These are phyloP conservation scores for Apostichopus japonicus DNA, from an alignment of 35 echinoderm and acorn worm species.

Conservation along the genomic window DNA sequence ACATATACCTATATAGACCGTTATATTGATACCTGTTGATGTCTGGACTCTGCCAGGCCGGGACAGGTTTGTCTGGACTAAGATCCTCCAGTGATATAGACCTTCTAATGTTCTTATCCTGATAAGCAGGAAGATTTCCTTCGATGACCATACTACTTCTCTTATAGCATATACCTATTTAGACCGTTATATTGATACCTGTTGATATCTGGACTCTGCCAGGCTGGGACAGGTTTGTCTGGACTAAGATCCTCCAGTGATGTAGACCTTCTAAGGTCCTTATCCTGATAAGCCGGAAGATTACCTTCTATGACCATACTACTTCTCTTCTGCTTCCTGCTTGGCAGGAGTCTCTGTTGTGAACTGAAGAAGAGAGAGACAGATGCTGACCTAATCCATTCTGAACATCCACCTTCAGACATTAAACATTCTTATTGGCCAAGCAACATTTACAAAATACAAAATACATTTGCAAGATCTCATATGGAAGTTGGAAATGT, in stretches of 20 bases:
- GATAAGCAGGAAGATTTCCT: slow-evolving; percentile 1
- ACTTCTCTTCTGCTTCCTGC: slow-evolving; percentile 22
- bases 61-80: slow-evolving; percentile 37
- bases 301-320: slow-evolving; percentile 46
- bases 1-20: no score
- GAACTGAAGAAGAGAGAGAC: background rate
- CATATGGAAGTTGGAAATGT: no score
- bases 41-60: slow-evolving; percentile 43
- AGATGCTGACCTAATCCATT: background rate
- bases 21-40: no score
- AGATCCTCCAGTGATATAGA: slow-evolving; percentile 38
- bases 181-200: no score
- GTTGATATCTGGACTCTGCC: slow-evolving; percentile 44
- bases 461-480: no score
- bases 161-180: no score
- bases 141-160: slow-evolving; percentile 43
- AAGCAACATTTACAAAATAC: no score
- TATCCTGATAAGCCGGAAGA: background rate
- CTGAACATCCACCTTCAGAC: background rate
- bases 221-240: slow-evolving; percentile 45
- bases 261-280: slow-evolving; percentile 29
- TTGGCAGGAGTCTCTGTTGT: slow-evolving; percentile 12
- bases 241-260: slow-evolving; percentile 46
- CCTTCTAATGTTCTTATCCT: slow-evolving; percentile 3
- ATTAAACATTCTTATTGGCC: background rate